Evolutionary conservation across 2,113 vertebrate genomes (phyloP).

Genomic region (Pomatostomus ruficeps): DNA sequence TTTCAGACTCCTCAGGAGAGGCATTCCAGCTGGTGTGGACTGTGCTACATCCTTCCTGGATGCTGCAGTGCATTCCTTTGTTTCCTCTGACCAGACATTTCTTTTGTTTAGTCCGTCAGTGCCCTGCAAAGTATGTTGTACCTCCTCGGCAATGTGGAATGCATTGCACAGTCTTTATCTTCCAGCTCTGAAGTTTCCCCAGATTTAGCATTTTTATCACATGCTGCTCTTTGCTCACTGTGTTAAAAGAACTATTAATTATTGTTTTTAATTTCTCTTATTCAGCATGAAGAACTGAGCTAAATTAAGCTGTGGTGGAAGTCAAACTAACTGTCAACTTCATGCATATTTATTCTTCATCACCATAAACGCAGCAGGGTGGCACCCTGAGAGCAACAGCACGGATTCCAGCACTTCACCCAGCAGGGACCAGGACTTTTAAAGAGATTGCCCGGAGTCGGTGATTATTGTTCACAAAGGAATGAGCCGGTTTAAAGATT

Average conservation of each 20-base stretch:
- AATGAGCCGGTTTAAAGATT: background rate
- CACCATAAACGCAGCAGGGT: background rate
- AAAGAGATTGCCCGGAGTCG: background rate
- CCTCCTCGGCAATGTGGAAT: background rate
- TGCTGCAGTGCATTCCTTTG: slow-evolving; percentile 44
- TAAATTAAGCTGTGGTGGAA: slow-evolving; percentile 37
- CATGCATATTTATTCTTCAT: slow-evolving; percentile 10
- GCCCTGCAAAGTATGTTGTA: background rate
- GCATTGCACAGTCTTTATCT: background rate
- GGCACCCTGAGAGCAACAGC: background rate
- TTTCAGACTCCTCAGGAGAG: slow-evolving; percentile 28
- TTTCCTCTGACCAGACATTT: slow-evolving; percentile 21
- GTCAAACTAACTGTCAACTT: background rate
- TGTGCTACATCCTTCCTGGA: slow-evolving; percentile 26
- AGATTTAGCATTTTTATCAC: background rate
- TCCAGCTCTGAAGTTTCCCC: background rate
- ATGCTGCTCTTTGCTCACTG: background rate
- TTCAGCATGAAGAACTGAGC: background rate
- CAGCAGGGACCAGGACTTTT: background rate
- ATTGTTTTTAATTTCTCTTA: slow-evolving; percentile 14
- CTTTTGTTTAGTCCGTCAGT: slow-evolving; percentile 20
- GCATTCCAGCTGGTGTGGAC: background rate
- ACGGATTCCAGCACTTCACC: background rate
- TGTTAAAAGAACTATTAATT: slow-evolving; percentile 18
- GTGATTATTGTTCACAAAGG: background rate